Base-by-base conservation (phyloP, 2,797 vertebrate species). In the Pristis pectinata region DNA sequence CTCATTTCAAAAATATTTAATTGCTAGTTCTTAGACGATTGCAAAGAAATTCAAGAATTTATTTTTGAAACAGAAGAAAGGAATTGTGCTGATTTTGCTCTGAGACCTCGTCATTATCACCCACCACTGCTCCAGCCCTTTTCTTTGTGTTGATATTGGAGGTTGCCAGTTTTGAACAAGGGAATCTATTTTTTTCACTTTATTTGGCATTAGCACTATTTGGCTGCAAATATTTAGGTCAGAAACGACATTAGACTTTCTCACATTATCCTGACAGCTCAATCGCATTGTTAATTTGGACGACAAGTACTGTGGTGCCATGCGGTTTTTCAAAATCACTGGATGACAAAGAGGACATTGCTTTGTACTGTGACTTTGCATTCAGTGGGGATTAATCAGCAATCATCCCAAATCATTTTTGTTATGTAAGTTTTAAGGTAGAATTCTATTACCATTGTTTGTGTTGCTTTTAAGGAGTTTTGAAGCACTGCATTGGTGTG, bases 1-100 rank as follows among this genome's bases (percentile, higher is more conserved):
- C 94, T 95, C 95, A 95, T 96, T 96, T 95, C 94, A 87, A 96
- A 96, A 95, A 95, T 96, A 96, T 94, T 96, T 95, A 95, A 94
- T 96, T 96, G 96, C 96, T 96, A 95, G 95, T 94, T 94, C 92
- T 72, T 74, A 53, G 67, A 76, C 56, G 70, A 56, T 30, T 34
- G 27, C 92, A 76, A 74, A 67, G 41, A 94, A 94, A 94, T 74
- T 4, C 3, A 76, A 94, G 41, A 72, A 91, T 49, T 30, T 49
- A 49, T 64, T 70, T 72, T 74, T 70, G 27, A 94, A 49, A 82
- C 80, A 82, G 41, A 94, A 56, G 37, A 64, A 94, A 74, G 30
- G 27, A 94, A 94, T 49, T n/a, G 49, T 9, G 24, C 24, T n/a
- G 24, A 44, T 53, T 74, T 72, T 11, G 37, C 1, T 93, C 24